Base-by-base conservation (phyloP, 2,113 vertebrate species). In the Rhinopomastus cyanomelas region DNA sequence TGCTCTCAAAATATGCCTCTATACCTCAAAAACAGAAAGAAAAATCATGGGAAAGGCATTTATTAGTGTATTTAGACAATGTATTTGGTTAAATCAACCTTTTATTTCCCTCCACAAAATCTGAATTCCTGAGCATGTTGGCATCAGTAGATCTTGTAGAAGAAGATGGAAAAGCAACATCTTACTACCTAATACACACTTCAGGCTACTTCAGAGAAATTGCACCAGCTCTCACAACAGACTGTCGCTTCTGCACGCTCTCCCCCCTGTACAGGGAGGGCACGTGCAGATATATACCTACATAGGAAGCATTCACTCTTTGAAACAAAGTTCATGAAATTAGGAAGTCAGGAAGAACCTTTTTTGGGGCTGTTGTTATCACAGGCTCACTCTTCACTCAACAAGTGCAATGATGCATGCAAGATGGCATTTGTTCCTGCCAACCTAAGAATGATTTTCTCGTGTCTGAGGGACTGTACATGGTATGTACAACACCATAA, bases 401-500 rank as follows among this genome's bases (percentile, higher is more conserved):
- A 59, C 48, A 52, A 52, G 2, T 60, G 8, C 22, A 61, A 15
- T 10, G 36, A 14, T 9, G 32, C 17, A 64, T 27, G 55, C 6
- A 53, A 72, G 16, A n/a, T 29, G 18, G 6, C 11, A 34, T 48
- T 64, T 80, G 36, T 15, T 73, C 42, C 64, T 49, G 39, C 42
- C 65, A 86, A 82, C 32, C 8, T 85, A 72, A 39, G 48, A 48
- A 61, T 39, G 5, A n/a, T 59, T 85, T 80, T 56, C 16, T 56
- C 18, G 25, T 2, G 5, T 53, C 30, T 46, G 23, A 65, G 30
- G 67, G 56, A 22, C 23, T 16, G 27, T 17, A 30, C 22, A n/a
- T 7, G 26, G 17, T 2, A 3, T 3, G 1, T 9, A n/a, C 3
- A 36, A 69, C 22, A 53, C 25, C 56, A 18, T 26, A 39, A 8